These are phyloP conservation scores for Orthosia gothica DNA, from an alignment of 2,888 invertebrate species.

Conservation along the genomic window DNA sequence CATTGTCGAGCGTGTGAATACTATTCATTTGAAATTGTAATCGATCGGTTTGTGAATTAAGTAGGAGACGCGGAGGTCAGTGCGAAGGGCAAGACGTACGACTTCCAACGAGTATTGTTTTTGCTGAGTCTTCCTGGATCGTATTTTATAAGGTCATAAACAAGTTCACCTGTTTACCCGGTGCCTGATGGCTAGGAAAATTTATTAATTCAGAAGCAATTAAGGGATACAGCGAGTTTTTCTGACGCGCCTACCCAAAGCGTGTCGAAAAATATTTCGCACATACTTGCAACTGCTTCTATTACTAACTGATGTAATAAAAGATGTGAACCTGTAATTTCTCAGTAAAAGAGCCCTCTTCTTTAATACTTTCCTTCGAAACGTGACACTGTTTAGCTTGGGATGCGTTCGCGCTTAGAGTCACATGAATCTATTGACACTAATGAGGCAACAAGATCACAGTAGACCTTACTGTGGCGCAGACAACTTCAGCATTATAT, in stretches of 20 bases:
- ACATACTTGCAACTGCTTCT: constrained; percentile 39
- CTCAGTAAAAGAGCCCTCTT: constrained; percentile 18
- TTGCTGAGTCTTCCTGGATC: constrained; percentile 68
- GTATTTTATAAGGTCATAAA: constrained; percentile 55
- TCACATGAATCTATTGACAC: constrained; percentile 2
- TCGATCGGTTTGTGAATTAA: constrained; percentile 77
- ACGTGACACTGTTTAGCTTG: constrained; percentile 15
- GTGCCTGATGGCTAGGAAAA: constrained; percentile 42
- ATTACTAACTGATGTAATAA: constrained; percentile 48
- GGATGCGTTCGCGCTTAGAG: background rate
- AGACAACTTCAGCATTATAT: background rate
- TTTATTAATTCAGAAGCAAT: constrained; percentile 45
- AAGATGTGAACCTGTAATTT: constrained; percentile 46
- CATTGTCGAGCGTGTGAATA: constrained; percentile 85
- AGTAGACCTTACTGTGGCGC: too few relatives aligned
- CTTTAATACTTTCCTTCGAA: constrained; percentile 16
- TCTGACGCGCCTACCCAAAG: constrained; percentile 23
- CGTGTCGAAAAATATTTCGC: constrained; percentile 50
- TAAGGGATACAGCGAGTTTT: constrained; percentile 33
- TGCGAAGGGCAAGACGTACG: constrained; percentile 76
- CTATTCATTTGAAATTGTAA: constrained; percentile 87
- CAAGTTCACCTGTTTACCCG: constrained; percentile 54
- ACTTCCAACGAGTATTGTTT: constrained; percentile 59
- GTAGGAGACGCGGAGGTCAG: constrained; percentile 77
- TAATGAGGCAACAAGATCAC: background rate